A percentile compares a stretch with the other conserved stretches of the same genome.
phyloP scores from a whole-genome alignment of 2,888 invertebrate genomes.

The Mylabris sibirica region DNA sequence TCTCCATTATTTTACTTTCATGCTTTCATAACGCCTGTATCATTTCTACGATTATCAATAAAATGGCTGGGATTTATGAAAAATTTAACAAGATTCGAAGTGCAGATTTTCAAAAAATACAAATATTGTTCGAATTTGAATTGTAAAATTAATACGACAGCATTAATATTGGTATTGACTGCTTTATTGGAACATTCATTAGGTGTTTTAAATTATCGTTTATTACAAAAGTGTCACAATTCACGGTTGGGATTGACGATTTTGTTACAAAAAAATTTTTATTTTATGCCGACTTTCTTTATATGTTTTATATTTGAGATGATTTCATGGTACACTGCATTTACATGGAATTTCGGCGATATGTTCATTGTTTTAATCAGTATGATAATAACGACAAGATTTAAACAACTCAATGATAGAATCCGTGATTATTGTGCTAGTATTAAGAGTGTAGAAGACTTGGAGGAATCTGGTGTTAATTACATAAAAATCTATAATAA shows the following conservation, averaged over 20 bases:
- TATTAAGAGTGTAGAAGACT: neutral
- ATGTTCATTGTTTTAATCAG: slow-evolving; percentile 74
- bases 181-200: slow-evolving; percentile 39
- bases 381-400: slow-evolving; percentile 70
- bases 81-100: slow-evolving; percentile 29
- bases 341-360: slow-evolving; percentile 76
- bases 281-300: slow-evolving; percentile 28
- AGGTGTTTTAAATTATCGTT: slow-evolving; percentile 30
- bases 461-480: neutral
- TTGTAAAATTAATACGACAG: slow-evolving; percentile 29
- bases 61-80: slow-evolving; percentile 37
- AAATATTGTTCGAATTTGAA: slow-evolving; percentile 19
- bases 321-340: slow-evolving; percentile 44
- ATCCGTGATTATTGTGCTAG: slow-evolving; percentile 16
- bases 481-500: slow-evolving; percentile 21
- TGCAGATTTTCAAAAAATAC: slow-evolving; percentile 31
- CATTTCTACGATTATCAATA: slow-evolving; percentile 31
- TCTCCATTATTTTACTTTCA: slow-evolving; percentile 39
- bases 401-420: slow-evolving; percentile 60
- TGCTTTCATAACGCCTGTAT: slow-evolving; percentile 31
- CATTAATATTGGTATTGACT: slow-evolving; percentile 26
- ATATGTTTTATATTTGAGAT: slow-evolving; percentile 26
- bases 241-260: slow-evolving; percentile 33
- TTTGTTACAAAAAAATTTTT: slow-evolving; percentile 35
- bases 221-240: slow-evolving; percentile 33